Percentiles rank a stretch among this genome's conserved stretches.
Evolutionary conservation across 2,888 invertebrate genomes (phyloP).

Genomic region (Beris morrisii): DNA sequence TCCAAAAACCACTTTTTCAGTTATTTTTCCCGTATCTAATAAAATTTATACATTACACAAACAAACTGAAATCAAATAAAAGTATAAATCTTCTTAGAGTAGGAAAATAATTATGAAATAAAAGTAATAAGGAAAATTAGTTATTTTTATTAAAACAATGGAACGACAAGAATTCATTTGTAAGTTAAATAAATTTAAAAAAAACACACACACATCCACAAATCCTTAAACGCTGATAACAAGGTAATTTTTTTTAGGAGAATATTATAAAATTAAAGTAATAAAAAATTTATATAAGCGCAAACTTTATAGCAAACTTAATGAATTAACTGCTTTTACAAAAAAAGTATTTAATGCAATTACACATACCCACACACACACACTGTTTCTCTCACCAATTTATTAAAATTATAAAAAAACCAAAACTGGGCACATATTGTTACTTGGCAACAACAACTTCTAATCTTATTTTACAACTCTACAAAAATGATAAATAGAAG

Average conservation of each 20-base stretch:
- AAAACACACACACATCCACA: not conserved
- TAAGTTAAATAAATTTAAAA: conserved; percentile 2
- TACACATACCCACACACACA: conserved; percentile 7
- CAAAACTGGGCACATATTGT: not conserved
- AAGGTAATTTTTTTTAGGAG: not conserved
- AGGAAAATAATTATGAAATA: too few species aligned
- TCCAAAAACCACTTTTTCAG: too few species aligned
- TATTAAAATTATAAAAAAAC: not conserved
- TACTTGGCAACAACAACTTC: not conserved
- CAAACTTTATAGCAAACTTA: not conserved
- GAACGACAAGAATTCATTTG: not conserved
- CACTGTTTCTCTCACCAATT: not conserved
- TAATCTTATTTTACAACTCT: not conserved
- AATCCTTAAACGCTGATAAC: not conserved
- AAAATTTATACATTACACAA: too few species aligned
- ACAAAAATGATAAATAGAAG: not conserved
- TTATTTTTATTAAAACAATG: too few species aligned
- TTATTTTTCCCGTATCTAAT: too few species aligned
- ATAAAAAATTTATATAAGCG: not conserved
- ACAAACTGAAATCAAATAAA: too few species aligned
- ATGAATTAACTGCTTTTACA: not conserved
- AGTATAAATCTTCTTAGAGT: too few species aligned
- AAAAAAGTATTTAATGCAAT: not conserved
- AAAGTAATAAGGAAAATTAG: too few species aligned
- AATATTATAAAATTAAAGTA: not conserved